phyloP scores from a whole-genome alignment of 2,888 invertebrate genomes.

The Tolmerus cingulatus region DNA sequence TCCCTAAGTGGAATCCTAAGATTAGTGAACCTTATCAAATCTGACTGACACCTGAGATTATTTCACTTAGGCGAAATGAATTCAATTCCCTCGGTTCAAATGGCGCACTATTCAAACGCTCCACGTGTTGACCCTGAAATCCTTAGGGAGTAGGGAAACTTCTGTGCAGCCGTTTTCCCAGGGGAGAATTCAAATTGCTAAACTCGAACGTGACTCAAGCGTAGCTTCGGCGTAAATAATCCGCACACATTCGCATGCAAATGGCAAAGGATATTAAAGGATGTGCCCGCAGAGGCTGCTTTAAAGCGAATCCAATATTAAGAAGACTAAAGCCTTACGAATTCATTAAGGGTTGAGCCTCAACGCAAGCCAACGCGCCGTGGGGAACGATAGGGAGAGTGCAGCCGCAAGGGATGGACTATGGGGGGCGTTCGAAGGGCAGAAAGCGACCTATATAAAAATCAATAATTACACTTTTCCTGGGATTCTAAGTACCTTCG shows the following conservation, averaged over 20 bases:
- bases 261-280: constrained; percentile 1
- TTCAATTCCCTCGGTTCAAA: background rate
- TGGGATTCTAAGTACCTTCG: constrained; percentile 1
- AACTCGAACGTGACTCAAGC: background rate
- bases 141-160: background rate
- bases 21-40: background rate
- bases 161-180: background rate
- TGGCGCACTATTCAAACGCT: background rate
- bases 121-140: constrained; percentile 23
- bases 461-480: constrained; percentile 45
- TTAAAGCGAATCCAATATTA: constrained; percentile 25
- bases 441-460: constrained; percentile 45
- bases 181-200: background rate
- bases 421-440: background rate
- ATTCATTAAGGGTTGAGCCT: constrained; percentile 25
- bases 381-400: background rate
- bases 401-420: background rate
- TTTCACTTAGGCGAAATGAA: background rate
- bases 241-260: background rate
- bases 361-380: background rate
- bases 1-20: background rate
- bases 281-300: background rate
- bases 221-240: background rate
- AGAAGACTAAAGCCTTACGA: constrained; percentile 34
- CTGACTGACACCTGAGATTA: background rate